These are phyloP conservation scores for Laupala kohalensis DNA, from an alignment of 1,140 invertebrate species.

Conservation along the genomic window DNA sequence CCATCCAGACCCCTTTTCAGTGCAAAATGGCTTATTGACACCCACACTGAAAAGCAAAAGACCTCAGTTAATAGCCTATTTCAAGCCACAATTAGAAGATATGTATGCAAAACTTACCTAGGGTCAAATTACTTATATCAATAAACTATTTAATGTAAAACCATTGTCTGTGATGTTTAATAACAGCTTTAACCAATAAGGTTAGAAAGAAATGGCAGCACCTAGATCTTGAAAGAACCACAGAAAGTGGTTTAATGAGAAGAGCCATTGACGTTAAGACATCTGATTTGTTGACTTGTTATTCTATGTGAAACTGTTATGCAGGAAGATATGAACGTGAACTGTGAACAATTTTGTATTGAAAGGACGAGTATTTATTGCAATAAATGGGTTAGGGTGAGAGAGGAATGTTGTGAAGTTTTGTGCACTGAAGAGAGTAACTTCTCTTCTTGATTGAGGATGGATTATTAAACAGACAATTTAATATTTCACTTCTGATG, in stretches of 20 bases:
- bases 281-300: background rate
- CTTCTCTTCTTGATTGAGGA: no score
- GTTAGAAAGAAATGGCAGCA: no score
- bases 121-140: background rate
- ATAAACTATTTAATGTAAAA: background rate
- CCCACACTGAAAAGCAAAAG: conserved; percentile 93
- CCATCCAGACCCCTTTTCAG: conserved; percentile 84
- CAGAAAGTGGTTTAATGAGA: background rate
- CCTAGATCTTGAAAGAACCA: background rate
- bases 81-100: conserved; percentile 80
- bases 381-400: background rate
- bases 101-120: conserved; percentile 58
- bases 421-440: background rate
- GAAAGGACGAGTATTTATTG: background rate
- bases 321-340: background rate
- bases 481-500: no score
- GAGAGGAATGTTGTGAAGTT: background rate
- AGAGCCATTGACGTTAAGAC: background rate
- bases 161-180: background rate
- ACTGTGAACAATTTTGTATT: background rate
- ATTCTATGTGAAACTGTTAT: background rate
- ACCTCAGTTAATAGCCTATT: conserved; percentile 76
- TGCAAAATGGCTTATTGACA: conserved; percentile 92
- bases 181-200: background rate
- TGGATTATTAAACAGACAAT: no score